phyloP scores from a whole-genome alignment of 1,140 invertebrate genomes.

The Drosophila kikkawai region DNA sequence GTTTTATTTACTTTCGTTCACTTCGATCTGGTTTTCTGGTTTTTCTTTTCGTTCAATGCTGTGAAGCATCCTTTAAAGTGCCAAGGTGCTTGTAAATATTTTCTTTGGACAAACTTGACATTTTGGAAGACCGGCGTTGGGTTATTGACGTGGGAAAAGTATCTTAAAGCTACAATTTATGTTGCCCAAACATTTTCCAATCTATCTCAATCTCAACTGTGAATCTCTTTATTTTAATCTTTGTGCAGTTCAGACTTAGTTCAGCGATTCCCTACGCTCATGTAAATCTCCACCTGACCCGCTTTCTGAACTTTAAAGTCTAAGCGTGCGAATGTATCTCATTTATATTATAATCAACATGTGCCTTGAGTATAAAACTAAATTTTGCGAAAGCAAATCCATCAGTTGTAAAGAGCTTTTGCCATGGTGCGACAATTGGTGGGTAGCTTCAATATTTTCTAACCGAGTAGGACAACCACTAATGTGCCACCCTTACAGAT shows the following conservation, averaged over 20 bases:
- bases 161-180: background rate
- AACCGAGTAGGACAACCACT: background rate
- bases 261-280: constrained; percentile 11
- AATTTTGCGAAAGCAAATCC: background rate
- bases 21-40: constrained; percentile 68
- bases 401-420: constrained; percentile 27
- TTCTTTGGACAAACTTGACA: constrained; percentile 53
- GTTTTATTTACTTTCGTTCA: constrained; percentile 61
- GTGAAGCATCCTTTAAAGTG: constrained; percentile 70
- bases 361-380: constrained; percentile 44
- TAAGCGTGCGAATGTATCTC: constrained; percentile 12
- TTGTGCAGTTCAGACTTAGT: background rate
- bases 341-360: constrained; percentile 43
- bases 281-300: background rate
- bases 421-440: constrained; percentile 42
- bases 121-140: constrained; percentile 10
- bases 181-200: background rate
- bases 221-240: background rate
- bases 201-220: background rate
- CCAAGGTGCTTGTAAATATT: constrained; percentile 59
- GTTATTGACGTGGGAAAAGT: constrained; percentile 10
- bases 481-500: constrained; percentile 16
- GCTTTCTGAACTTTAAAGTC: constrained; percentile 22
- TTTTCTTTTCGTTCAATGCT: constrained; percentile 28
- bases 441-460: background rate